These are phyloP conservation scores for Drosophila cognata DNA, from an alignment of 2,888 invertebrate species.

Conservation along the genomic window DNA sequence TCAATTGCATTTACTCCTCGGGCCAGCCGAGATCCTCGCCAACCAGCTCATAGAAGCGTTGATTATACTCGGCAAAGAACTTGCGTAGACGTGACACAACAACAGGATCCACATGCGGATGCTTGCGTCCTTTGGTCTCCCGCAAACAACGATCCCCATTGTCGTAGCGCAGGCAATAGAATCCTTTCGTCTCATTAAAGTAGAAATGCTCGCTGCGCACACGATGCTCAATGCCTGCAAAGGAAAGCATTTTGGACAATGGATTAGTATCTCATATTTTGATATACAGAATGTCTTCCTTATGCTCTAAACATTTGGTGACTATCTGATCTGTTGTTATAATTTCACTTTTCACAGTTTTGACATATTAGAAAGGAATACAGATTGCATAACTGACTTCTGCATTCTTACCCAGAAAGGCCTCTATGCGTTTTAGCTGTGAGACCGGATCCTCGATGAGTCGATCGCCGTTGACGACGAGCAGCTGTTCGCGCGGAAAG, in stretches of 20 bases:
- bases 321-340: not conserved
- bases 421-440: constrained; percentile 94
- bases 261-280: not conserved
- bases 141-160: constrained; percentile 93
- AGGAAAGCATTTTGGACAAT: not conserved
- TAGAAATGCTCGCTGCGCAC: constrained; percentile 95
- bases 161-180: constrained; percentile 95
- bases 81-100: constrained; percentile 92
- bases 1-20: constrained; percentile 88
- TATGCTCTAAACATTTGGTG: not conserved
- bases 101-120: constrained; percentile 93
- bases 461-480: constrained; percentile 97
- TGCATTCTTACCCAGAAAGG: constrained; percentile 90
- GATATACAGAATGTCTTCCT: not conserved
- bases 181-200: constrained; percentile 98
- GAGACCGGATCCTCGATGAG: constrained; percentile 95
- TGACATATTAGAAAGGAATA: not conserved
- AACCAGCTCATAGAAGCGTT: constrained; percentile 96
- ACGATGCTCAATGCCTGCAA: constrained; percentile 85
- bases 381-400: not conserved
- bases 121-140: constrained; percentile 92
- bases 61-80: constrained; percentile 96
- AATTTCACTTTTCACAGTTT: not conserved
- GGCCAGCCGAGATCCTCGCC: constrained; percentile 97
- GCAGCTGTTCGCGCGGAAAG: constrained; percentile 95